Base-by-base conservation (phyloP, 2,113 vertebrate species). In the Phyllopteryx taeniolatus region DNA sequence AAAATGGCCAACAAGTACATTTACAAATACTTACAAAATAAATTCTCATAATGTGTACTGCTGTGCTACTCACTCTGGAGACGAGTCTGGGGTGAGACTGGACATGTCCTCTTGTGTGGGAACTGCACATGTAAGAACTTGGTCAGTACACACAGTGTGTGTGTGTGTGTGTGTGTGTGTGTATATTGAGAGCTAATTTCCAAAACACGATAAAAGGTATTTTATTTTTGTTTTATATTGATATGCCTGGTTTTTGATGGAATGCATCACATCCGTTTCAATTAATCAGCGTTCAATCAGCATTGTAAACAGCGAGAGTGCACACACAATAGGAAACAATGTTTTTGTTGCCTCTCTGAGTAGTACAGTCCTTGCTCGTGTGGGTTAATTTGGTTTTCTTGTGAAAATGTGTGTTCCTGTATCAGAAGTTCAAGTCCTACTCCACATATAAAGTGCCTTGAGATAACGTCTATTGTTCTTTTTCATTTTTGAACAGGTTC, bases 61-160 rank as follows among this genome's bases (percentile, higher is more conserved):
- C 17, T 44, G 39, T 8, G 35, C 42, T 51, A 96, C 98, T 99
- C 91, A 99, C 98, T 99, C 98, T 89, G 98, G 98, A 84, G 98
- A 99, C 5, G 98, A 99, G 91, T 99, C 98, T 0, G 98, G 98
- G 56, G 97, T 99, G 81, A 99, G 94, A 88, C 96, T 99, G 88
- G 96, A 98, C 98, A 99, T 98, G 82, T 99, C 98, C 86, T 99
- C 98, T 53, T 98, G 96, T 68, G 98, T 99, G 35, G 98, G 97
- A 88, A 99, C 98, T 99, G 81, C 67, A 82, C 53, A 79, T 9
- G 47, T 42, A 83, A 42, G 44, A 60, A 47, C 70, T 8, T 31
- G 1, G 33, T 46, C 42, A 69, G 15, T 61, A 33, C 2, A 61
- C 5, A 60, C 31, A 20, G 27, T 15, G 27, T 33, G 57, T 60